Evolutionary conservation across 2,888 invertebrate genomes (phyloP).

Genomic region (Diarsia mendica): DNA sequence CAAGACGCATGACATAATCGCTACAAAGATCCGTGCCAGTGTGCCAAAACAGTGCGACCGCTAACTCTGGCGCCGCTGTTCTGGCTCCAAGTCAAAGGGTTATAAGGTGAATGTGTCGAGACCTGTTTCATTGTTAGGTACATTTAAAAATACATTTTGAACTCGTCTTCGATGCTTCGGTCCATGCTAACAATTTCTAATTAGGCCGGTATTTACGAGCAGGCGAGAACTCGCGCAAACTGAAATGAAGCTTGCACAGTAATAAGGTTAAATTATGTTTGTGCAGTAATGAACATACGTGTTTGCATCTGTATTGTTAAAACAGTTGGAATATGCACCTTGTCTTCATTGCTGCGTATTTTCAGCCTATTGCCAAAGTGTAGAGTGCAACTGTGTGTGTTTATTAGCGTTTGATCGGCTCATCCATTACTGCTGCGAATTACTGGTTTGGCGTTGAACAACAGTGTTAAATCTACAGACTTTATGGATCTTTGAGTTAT

Average conservation of each 20-base stretch:
- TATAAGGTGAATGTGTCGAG: slow-evolving; percentile 86
- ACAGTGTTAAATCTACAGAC: slow-evolving; percentile 11
- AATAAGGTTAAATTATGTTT: slow-evolving; percentile 53
- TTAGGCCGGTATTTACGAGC: slow-evolving; percentile 53
- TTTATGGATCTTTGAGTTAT: slow-evolving; percentile 31
- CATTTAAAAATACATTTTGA: slow-evolving; percentile 67
- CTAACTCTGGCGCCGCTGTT: slow-evolving; percentile 79
- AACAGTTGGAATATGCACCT: slow-evolving; percentile 44
- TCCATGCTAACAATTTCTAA: slow-evolving; percentile 56
- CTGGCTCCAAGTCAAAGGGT: slow-evolving; percentile 87
- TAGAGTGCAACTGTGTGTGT: slow-evolving; percentile 36
- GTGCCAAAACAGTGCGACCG: slow-evolving; percentile 84
- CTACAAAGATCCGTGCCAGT: slow-evolving; percentile 85
- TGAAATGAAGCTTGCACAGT: slow-evolving; percentile 26
- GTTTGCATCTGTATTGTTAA: slow-evolving; percentile 36
- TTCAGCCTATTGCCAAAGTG: slow-evolving; percentile 37
- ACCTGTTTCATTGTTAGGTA: slow-evolving; percentile 72
- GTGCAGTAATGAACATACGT: slow-evolving; percentile 24
- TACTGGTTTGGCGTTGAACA: slow-evolving; percentile 30
- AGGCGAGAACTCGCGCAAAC: slow-evolving; percentile 24
- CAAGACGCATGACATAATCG: slow-evolving; percentile 88
- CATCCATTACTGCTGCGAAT: slow-evolving; percentile 35
- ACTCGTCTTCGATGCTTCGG: slow-evolving; percentile 53
- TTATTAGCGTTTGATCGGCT: slow-evolving; percentile 46
- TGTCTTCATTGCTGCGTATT: slow-evolving; percentile 53